Percentiles rank a stretch among this genome's conserved stretches.
These are phyloP conservation scores for Planococcus citri DNA, from an alignment of 1,140 invertebrate species.

Conservation along the genomic window DNA sequence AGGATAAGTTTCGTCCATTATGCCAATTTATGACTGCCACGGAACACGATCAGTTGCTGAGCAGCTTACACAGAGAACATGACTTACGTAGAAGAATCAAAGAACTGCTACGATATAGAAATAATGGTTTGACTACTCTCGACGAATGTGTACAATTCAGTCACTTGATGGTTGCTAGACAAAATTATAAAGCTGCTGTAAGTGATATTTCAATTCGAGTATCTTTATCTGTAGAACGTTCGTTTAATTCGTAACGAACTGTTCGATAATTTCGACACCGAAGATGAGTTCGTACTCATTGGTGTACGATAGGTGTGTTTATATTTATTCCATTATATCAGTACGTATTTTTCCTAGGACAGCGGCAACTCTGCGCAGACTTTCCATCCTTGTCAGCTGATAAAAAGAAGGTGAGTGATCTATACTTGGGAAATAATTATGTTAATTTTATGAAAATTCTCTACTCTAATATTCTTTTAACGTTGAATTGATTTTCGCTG, in stretches of 20 bases:
- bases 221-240: no score
- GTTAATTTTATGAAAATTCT: no score
- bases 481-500: no score
- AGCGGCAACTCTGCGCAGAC: conserved; percentile 6
- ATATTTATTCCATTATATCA: background rate
- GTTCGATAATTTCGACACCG: no score
- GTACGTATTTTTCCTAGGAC: conserved; percentile 13
- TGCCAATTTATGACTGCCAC: conserved; percentile 74
- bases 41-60: conserved; percentile 56
- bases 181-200: conserved; percentile 15
- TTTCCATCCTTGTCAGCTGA: conserved; percentile 2
- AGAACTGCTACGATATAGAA: conserved; percentile 17
- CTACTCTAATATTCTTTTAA: no score
- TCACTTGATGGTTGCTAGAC: conserved; percentile 8
- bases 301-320: no score
- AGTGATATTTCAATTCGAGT: no score
- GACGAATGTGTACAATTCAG: conserved; percentile 22
- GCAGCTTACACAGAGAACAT: conserved; percentile 21
- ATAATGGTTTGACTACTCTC: conserved; percentile 22
- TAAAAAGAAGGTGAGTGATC: conserved; percentile 3
- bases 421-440: no score
- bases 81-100: conserved; percentile 2
- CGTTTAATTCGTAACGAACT: no score
- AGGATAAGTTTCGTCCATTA: conserved; percentile 68
- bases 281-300: no score